Evolutionary conservation across 2,888 invertebrate species (phyloP), one percentile per base, ranked within the genome.

Genomic region (Parapristionchus giblindavisi): DNA sequence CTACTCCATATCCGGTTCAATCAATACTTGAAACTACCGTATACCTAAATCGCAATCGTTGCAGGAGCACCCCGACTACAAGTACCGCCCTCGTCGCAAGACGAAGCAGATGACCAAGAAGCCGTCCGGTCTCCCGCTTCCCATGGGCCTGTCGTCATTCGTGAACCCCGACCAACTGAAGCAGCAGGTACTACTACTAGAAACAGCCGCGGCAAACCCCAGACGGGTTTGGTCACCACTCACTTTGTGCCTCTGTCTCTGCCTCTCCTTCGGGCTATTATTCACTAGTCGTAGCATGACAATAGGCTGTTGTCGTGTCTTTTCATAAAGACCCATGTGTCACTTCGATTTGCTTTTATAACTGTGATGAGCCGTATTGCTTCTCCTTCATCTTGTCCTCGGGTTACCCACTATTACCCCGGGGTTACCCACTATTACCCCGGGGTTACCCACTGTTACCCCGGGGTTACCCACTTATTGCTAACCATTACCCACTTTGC

Each of bases 51-150:
- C 32, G 43, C 17, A 17, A 43, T 65, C 63, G 40, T 38, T 81
- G 63, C 68, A 83, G 81, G 81, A 82, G 58, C 87, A 87, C 61
- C 87, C 87, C 65, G 87, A 87, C 80, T 87, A 87, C 84, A 87
- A 87, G 77, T 87, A 87, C 79, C 79, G 87, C 3, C 87, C 87
- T 29, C 77, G 87, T 6, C 75, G 87, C 54, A 87, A 87, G 82
- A 82, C 87, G 32, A 87, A 87, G 79, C 77, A 80, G 3, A 77
- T 81, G 75, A 79, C 78, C 72, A 83, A 83, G 76, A 83, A 83
- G 70, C 11, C 8, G 56, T 6, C 8, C 24, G 56, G 56, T 6
- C 36, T 34, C 51, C 36, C 24, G 27, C 32, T 52, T 0, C 34
- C n/a, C 14, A 34, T 68, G 2, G 68, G 68, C 24, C 14, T 68